These are phyloP conservation scores for Coendou prehensilis DNA, from an alignment of 2,797 vertebrate species.

Conservation along the genomic window DNA sequence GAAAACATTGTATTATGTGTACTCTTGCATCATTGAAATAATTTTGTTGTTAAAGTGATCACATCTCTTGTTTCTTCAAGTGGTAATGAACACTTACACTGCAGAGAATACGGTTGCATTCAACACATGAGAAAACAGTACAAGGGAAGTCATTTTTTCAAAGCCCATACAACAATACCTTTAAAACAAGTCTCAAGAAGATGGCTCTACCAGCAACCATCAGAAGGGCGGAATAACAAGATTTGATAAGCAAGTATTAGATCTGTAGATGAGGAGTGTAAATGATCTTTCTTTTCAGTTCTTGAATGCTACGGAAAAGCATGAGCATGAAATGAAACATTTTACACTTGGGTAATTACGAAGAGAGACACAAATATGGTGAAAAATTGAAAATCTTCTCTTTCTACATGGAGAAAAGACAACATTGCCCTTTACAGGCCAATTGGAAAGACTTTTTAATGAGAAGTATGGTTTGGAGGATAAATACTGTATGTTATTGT, in stretches of 20 bases:
- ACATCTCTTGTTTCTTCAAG: conserved; percentile 52
- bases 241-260: conserved; percentile 86
- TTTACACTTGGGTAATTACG: conserved; percentile 76
- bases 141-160: conserved; percentile 72
- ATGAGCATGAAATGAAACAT: conserved; percentile 72
- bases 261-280: conserved; percentile 87
- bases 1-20: not conserved
- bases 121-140: conserved; percentile 54
- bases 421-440: conserved; percentile 88
- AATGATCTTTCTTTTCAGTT: conserved; percentile 76
- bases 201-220: conserved; percentile 85
- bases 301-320: conserved; percentile 63
- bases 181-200: conserved; percentile 77
- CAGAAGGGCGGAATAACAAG: conserved; percentile 83
- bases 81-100: conserved; percentile 40
- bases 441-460: conserved; percentile 86
- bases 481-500: conserved; percentile 86
- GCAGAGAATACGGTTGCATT: conserved; percentile 76
- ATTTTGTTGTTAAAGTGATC: conserved; percentile 34
- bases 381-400: conserved; percentile 80
- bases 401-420: conserved; percentile 86
- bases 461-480: conserved; percentile 85
- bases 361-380: conserved; percentile 84
- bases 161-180: conserved; percentile 80
- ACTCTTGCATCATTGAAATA: conserved; percentile 52